Evolutionary conservation across 2,888 invertebrate species (phyloP), one percentile per base, ranked within the genome.

Genomic region (Endomychus coccineus): DNA sequence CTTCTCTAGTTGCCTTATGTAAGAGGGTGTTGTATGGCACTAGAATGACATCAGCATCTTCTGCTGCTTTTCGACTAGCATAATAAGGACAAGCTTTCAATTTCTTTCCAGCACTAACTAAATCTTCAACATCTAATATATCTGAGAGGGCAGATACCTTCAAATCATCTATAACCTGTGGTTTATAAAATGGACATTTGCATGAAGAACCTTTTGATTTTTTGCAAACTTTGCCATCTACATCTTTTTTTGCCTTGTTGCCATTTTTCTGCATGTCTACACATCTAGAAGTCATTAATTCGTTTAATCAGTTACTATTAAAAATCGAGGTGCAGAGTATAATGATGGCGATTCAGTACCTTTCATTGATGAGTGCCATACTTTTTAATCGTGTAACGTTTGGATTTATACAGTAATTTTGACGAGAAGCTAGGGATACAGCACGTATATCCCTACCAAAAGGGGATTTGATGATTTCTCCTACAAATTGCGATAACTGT

Each of bases 1-100:
- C 80, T 48, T 77, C 71, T 39, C 92, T 70, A 0, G 90, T 88
- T 10, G 73, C 70, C 57, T 78, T 77, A 61, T 92, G 89, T 3
- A 94, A 68, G 28, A 94, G 68, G 13, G 83, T 77, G 60, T 88
- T 85, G 54, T 86, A 86, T 1, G 85, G 84, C 6, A 84, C 66
- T 28, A 86, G 72, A 34, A 90, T 70, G 4, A 88, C 64, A 75
- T 97, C 87, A 5, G 94, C 87, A 60, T 87, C 80, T 44, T 80
- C 76, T 15, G 88, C 70, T 3, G 92, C 85, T 58, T 78, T 75
- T 52, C 95, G 74, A 1, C 86, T 75, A 0, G 90, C 86, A 66
- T 96, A 98, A 70, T 97, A 98, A 0, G 96, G 90, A 65, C 98
- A 98, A 1, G 87, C 87, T 44, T 81, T 78, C 30, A 80, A 54